Percentiles rank a stretch among this genome's conserved stretches.
These are phyloP conservation scores for Marmota monax DNA, from an alignment of 2,113 vertebrate genomes.

Conservation along the genomic window DNA sequence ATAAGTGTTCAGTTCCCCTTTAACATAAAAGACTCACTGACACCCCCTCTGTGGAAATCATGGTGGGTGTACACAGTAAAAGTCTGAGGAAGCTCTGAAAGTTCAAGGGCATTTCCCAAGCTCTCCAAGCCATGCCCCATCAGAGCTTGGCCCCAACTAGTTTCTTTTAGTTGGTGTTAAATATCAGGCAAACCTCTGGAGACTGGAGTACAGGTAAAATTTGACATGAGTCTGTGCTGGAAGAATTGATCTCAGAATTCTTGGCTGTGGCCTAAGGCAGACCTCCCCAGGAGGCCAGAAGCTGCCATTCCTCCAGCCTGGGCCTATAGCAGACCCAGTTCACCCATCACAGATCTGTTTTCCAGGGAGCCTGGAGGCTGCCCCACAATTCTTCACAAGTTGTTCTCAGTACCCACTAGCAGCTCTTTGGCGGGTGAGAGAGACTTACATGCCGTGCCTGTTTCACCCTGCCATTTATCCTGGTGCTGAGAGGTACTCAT, in stretches of 20 bases:
- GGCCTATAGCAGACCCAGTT: not conserved
- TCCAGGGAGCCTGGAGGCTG: not conserved
- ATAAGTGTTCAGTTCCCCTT: not conserved
- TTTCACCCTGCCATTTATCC: not conserved
- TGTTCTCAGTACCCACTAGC: not conserved
- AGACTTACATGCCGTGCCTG: not conserved
- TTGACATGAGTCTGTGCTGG: not conserved
- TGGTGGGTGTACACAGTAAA: not conserved
- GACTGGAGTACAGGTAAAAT: not conserved
- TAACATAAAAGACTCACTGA: not conserved
- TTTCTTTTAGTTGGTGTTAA: not conserved
- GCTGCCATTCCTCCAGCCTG: no score
- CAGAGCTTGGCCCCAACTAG: not conserved
- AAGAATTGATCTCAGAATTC: constrained; percentile 3
- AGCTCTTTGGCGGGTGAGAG: not conserved
- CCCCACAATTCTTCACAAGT: not conserved
- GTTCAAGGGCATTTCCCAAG: not conserved
- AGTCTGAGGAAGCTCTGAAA: not conserved
- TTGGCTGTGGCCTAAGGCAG: not conserved
- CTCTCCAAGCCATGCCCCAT: not conserved
- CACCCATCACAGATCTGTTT: not conserved
- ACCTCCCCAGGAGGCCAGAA: not conserved
- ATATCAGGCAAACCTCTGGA: not conserved
- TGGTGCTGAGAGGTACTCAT: not conserved
- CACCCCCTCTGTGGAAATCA: not conserved